phyloP scores from a whole-genome alignment of 1,140 invertebrate species.

The Drosophila nasuta region DNA sequence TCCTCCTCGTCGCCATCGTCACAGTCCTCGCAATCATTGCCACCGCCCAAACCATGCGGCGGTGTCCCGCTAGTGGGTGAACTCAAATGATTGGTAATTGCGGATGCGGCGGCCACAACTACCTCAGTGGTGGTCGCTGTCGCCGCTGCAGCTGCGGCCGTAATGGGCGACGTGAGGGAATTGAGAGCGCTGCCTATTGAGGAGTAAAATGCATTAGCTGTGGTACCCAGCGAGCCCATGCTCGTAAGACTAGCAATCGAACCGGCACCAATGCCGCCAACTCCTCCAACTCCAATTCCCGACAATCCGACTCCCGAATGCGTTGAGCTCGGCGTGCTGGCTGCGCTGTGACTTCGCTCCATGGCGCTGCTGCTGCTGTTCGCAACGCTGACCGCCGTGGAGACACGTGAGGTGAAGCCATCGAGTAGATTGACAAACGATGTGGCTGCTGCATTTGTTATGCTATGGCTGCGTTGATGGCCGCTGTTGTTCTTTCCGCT shows the following conservation, averaged over 20 bases:
- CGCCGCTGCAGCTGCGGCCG: conserved; percentile 75
- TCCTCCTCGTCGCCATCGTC: conserved; percentile 77
- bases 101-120: conserved; percentile 76
- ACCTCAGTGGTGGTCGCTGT: conserved; percentile 76
- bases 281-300: conserved; percentile 20
- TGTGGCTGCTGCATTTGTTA: conserved; percentile 73
- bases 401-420: conserved; percentile 75
- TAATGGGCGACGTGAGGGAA: conserved; percentile 78
- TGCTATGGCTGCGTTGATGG: conserved; percentile 72
- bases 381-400: conserved; percentile 70
- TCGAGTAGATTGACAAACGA: conserved; percentile 78
- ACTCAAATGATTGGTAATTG: conserved; percentile 80
- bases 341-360: conserved; percentile 70
- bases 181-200: conserved; percentile 79
- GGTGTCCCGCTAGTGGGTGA: conserved; percentile 79
- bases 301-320: conserved; percentile 46
- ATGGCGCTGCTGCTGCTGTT: conserved; percentile 49
- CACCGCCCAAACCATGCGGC: conserved; percentile 56
- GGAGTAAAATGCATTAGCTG: conserved; percentile 82
- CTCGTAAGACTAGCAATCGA: conserved; percentile 76
- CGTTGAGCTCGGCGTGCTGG: conserved; percentile 75
- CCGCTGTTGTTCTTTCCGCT: conserved; percentile 49
- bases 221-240: conserved; percentile 75
- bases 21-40: conserved; percentile 63
- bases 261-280: conserved; percentile 49